Conservation (phyloP, 1,140 invertebrate species). For the Dreissena rostriformis region DNA sequence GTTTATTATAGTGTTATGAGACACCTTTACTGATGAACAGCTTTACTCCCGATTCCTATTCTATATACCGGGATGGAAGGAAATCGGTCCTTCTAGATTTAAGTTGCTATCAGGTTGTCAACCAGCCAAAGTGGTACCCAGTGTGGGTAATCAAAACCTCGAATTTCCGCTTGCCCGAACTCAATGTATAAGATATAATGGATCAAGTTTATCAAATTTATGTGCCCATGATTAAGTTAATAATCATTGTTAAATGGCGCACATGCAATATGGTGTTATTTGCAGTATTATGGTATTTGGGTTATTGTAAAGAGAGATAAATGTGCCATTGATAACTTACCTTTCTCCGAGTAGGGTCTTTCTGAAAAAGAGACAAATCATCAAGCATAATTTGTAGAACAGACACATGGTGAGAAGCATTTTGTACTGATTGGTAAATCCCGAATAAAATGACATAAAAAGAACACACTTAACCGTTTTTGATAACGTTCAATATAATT, state of each 20-base stretch:
- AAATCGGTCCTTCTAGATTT: no score
- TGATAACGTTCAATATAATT: neutral
- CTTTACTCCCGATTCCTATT: no score
- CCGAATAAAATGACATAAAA: neutral
- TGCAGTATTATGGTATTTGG: neutral
- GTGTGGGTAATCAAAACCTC: no score
- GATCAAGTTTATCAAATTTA: neutral
- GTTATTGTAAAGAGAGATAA: neutral
- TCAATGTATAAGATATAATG: neutral
- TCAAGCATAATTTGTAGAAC: neutral
- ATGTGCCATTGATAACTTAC: slow-evolving; percentile 2
- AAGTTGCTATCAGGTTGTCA: no score
- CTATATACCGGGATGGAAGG: no score
- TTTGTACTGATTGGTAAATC: neutral
- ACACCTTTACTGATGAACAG: no score
- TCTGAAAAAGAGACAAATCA: slow-evolving; percentile 17
- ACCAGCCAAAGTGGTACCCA: no score
- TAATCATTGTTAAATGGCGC: neutral
- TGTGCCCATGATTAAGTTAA: neutral
- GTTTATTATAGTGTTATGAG: no score
- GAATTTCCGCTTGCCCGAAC: no score
- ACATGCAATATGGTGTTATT: neutral
- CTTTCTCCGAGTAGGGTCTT: slow-evolving; percentile 27
- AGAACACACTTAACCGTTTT: neutral
- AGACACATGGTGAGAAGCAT: neutral